Evolutionary conservation across 1,140 invertebrate species (phyloP), one percentile per base, ranked within the genome.

Genomic region (Samia ricini): DNA sequence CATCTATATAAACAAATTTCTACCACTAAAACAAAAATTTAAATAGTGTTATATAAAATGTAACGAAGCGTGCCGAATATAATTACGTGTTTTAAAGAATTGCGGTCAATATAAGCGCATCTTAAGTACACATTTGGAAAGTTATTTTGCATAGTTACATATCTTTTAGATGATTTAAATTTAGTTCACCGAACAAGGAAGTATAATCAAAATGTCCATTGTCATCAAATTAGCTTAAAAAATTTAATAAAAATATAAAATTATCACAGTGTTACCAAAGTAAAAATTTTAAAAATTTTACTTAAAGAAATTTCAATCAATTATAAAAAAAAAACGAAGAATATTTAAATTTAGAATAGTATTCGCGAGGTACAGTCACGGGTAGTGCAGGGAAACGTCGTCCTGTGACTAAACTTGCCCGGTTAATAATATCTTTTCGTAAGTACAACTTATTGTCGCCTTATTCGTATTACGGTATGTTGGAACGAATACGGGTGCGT

Each of bases 391-490:
- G 56, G 64, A 79, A 71, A 69, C 79, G 78, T 78, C 85, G 83
- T 85, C 79, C 83, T 81, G 71, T 74, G 72, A 75, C 75, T 65
- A 72, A 76, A 80, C 74, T 77, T 72, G 68, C 60, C 56, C 52
- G 64, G 72, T 66, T 79, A 82, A 84, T 85, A 83, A 85, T 83
- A 83, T 76, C 72, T 72, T 85, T 73, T 33, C 65, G 65, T 23
- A 50, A 63, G 63, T 48, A 60, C 60, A 61, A 36, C 71, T 76
- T 80, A 85, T 81, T 84, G 83, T 79, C 72, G 74, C 83, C 81
- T 79, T 84, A 82, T 83, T 79, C 72, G 78, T 82, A 61, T 81
- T 86, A 89, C 87, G 85, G 85, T 88, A 89, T 81, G 85, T 84
- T 84, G 85, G 83, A 88, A 81, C 79, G 74, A 85, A 89, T 88